Conservation (phyloP, 2,888 invertebrate species). For the Diabrotica balteata region DNA sequence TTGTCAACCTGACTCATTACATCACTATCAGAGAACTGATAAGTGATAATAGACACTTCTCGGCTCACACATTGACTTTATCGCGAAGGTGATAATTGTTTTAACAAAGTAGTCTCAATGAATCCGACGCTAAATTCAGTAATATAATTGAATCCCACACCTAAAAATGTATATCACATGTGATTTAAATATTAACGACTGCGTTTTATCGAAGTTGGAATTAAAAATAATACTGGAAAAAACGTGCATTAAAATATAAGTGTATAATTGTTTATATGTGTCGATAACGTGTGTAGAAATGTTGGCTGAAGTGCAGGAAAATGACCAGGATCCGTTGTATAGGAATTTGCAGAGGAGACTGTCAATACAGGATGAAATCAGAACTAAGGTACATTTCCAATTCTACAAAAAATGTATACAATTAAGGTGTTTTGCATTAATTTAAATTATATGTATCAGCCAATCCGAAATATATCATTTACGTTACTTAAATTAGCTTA, state of each 20-base stretch:
- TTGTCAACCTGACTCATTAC: too few species aligned
- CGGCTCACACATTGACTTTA: constrained; percentile 1
- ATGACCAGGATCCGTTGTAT: constrained; percentile 37
- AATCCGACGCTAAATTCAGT: not conserved
- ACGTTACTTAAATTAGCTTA: too few species aligned
- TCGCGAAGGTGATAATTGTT: constrained; percentile 28
- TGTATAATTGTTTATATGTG: not conserved
- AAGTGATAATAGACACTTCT: too few species aligned
- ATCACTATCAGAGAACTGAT: too few species aligned
- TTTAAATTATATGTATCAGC: too few species aligned
- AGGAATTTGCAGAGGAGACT: constrained; percentile 23
- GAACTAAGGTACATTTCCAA: constrained; percentile 14
- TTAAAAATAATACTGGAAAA: not conserved
- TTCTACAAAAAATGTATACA: not conserved
- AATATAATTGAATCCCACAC: constrained; percentile 11
- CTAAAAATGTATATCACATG: constrained; percentile 21
- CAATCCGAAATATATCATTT: too few species aligned
- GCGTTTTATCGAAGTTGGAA: not conserved
- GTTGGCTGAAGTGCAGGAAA: constrained; percentile 32
- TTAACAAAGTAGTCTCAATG: constrained; percentile 9
- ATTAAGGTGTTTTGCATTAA: too few species aligned
- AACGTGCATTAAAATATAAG: not conserved
- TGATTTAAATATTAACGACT: not conserved
- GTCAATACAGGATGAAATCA: constrained; percentile 28
- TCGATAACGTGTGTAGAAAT: constrained; percentile 8